These are phyloP conservation scores for Leptarthrus brevirostris DNA, from an alignment of 2,888 invertebrate genomes.

Conservation along the genomic window DNA sequence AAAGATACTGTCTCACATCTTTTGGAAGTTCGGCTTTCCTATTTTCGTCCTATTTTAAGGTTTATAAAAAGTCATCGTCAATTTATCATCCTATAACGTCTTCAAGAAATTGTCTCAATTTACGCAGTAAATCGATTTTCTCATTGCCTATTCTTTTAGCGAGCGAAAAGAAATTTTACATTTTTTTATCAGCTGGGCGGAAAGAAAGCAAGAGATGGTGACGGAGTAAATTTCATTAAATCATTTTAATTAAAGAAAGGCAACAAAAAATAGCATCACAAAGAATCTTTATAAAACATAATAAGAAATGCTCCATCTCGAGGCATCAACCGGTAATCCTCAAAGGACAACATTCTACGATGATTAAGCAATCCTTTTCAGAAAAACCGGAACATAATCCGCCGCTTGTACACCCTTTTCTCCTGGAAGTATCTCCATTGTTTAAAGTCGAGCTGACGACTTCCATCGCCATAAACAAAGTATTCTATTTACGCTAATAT, in stretches of 20 bases:
- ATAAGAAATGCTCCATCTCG: not conserved
- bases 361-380: not conserved
- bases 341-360: not conserved
- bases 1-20: no score
- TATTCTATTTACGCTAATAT: slow-evolving; percentile 13
- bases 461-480: slow-evolving; percentile 34
- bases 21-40: no score
- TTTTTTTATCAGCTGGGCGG: not conserved
- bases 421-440: not conserved
- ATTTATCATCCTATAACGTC: slow-evolving; percentile 1
- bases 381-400: not conserved
- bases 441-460: slow-evolving; percentile 34
- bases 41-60: not conserved
- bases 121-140: slow-evolving; percentile 38
- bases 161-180: not conserved
- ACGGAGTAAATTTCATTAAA: slow-evolving; percentile 33
- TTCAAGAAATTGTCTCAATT: slow-evolving; percentile 25
- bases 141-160: not conserved
- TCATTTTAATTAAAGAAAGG: slow-evolving; percentile 29
- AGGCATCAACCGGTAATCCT: slow-evolving; percentile 11
- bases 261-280: not conserved
- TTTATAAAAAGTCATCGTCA: slow-evolving; percentile 7
- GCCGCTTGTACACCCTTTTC: not conserved
- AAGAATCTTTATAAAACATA: slow-evolving; percentile 9
- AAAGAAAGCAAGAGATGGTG: not conserved